These are phyloP conservation scores for Cynocephalus volans DNA, from an alignment of 2,113 vertebrate species.

Conservation along the genomic window DNA sequence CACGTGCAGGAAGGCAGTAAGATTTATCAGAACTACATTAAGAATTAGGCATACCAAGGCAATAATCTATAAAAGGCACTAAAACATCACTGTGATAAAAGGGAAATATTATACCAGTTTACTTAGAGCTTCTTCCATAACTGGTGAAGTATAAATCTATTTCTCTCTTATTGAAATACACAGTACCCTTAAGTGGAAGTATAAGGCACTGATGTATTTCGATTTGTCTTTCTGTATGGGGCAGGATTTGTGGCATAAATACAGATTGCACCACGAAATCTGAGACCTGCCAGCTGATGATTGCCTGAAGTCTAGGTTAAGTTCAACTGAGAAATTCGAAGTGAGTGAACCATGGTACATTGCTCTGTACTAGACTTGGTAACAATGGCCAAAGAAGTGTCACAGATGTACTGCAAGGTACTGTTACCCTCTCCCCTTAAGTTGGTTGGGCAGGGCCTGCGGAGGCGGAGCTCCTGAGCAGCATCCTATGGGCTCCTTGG, in stretches of 20 bases:
- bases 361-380: background rate
- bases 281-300: background rate
- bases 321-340: background rate
- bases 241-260: background rate
- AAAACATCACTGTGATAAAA: constrained; percentile 27
- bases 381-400: background rate
- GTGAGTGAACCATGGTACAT: background rate
- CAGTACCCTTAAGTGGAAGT: background rate
- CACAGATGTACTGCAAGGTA: background rate
- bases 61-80: background rate
- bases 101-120: background rate
- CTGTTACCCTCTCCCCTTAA: background rate
- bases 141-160: background rate
- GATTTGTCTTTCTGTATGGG: background rate
- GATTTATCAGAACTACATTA: constrained; percentile 49
- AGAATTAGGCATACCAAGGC: background rate
- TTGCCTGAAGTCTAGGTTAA: background rate
- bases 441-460: background rate
- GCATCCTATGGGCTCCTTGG: background rate
- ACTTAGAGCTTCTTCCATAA: background rate
- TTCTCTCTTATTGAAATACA: constrained; percentile 28
- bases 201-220: background rate
- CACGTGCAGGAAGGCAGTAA: background rate
- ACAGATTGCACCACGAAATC: background rate
- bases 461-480: background rate